phyloP scores from a whole-genome alignment of 2,888 invertebrate species.

The Falcaria lacertinaria region DNA sequence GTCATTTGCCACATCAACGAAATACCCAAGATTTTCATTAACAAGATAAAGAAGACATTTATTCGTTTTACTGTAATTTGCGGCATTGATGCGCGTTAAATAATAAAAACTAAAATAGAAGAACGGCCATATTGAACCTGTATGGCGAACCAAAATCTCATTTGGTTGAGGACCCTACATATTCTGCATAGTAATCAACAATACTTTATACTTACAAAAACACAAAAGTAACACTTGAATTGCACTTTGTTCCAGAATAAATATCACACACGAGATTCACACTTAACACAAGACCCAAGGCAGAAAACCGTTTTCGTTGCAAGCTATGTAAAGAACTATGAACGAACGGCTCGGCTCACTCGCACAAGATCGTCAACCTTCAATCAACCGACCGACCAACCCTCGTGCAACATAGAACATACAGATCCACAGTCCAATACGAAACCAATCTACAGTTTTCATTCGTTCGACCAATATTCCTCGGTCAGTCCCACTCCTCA shows the following conservation, averaged over 20 bases:
- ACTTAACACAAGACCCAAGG: constrained; percentile 73
- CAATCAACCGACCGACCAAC: too few species aligned
- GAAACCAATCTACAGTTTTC: too few species aligned
- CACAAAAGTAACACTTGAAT: constrained; percentile 54
- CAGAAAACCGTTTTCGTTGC: constrained; percentile 76
- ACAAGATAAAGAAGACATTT: neutral
- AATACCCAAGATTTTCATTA: constrained; percentile 15
- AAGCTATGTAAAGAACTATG: constrained; percentile 64
- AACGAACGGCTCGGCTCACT: too few species aligned
- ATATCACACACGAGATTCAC: constrained; percentile 66
- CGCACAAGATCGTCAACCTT: constrained; percentile 7
- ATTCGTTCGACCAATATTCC: too few species aligned
- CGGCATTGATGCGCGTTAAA: neutral
- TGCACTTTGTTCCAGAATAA: constrained; percentile 56
- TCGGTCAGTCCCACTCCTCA: too few species aligned
- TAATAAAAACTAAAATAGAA: constrained; percentile 14
- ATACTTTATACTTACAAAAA: constrained; percentile 56
- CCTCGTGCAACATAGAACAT: too few species aligned
- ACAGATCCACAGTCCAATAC: too few species aligned
- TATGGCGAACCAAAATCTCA: constrained; percentile 35
- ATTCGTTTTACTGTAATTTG: neutral
- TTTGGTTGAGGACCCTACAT: constrained; percentile 4
- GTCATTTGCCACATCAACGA: constrained; percentile 76
- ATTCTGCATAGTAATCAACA: neutral
- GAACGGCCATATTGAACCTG: constrained; percentile 77